Base-by-base conservation (phyloP, 2,113 vertebrate genomes). In the Ramphastos sulfuratus region DNA sequence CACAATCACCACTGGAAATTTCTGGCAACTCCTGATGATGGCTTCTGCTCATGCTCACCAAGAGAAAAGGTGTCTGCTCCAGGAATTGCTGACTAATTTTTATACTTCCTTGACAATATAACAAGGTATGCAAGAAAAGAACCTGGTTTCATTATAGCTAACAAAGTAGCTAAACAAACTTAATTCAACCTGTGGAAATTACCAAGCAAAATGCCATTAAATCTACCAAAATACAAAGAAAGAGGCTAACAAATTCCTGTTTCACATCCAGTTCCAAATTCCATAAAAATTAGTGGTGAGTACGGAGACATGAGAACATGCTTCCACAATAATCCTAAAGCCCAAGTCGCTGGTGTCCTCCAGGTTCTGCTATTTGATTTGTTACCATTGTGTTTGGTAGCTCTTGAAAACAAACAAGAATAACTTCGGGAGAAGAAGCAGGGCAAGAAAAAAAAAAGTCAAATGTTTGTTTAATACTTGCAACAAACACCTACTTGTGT, bases 301-400 rank as follows among this genome's bases (percentile, higher is more conserved):
- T 33, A 70, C 15, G 39, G 10, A 39, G 23, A 56, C 0, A 0
- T 2, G 15, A 58, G 58, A 33, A 67, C 50, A 11, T 3, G 25
- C 23, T 84, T 78, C 58, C 58, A 74, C 12, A 71, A 8, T 4
- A 81, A 59, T 0, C 1, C 17, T 12, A 12, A 65, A 65, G 23
- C 33, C 58, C 13, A 27, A 23, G 44, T 33, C 35, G 15, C 58
- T 27, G 30, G 15, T 31, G 24, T 46, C 33, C 42, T 52, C n/a
- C 3, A 46, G 56, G 7, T 50, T 78, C 16, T 84, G 24, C 7
- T 20, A 56, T 83, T 58, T 44, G 10, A 44, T 87, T 54, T 58
- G 9, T 44, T 44, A 37, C n/a, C 30, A 5, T 13, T 1, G 1
- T 12, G 4, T 35, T 83, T 65, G 37, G 42, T 15, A 83, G 46